phyloP scores from a whole-genome alignment of 92 coral and sea anemone species.

The Parazoanthus darwini region DNA sequence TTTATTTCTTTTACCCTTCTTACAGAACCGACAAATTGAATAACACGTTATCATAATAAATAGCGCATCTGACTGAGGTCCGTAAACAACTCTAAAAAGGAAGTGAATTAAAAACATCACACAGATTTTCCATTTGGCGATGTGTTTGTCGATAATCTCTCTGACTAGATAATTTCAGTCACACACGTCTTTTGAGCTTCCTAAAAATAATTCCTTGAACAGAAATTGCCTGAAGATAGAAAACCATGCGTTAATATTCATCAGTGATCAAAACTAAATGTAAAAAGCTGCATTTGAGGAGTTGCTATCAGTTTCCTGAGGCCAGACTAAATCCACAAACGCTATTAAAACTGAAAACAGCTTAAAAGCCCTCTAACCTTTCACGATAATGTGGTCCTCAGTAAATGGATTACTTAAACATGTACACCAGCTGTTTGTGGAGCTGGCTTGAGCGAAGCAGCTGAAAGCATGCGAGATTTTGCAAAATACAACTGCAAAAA shows the following conservation, averaged over 20 bases:
- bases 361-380: conserved; percentile 40
- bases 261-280: neutral
- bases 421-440: conserved; percentile 11
- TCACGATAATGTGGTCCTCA: neutral
- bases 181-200: neutral
- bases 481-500: neutral
- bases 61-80: neutral
- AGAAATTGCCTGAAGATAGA: neutral
- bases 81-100: neutral
- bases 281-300: conserved; percentile 2
- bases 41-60: neutral
- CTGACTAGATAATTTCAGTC: neutral
- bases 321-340: conserved; percentile 12
- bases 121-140: neutral
- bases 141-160: neutral
- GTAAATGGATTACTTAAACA: conserved; percentile 15
- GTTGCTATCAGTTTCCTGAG: conserved; percentile 15
- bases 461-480: neutral
- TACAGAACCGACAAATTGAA: neutral
- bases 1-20: too few species aligned
- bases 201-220: neutral
- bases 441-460: neutral
- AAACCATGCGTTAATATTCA: neutral
- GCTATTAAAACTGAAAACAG: conserved; percentile 33
- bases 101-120: neutral